Conservation (phyloP, 1,140 invertebrate genomes). For the Drosophila mayri region DNA sequence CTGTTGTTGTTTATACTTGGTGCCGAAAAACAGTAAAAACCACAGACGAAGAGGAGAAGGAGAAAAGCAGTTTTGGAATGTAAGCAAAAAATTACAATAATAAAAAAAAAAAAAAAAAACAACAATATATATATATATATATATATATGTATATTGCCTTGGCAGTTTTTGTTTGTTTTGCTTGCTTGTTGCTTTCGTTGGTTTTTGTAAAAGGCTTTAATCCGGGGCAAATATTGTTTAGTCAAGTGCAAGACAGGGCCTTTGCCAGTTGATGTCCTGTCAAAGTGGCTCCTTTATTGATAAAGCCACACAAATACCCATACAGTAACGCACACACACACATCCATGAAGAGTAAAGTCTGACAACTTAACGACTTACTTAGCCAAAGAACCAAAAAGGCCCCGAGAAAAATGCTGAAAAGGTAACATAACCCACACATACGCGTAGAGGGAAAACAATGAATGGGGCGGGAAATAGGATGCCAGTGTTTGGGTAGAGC, state of each 20-base stretch:
- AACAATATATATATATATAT: not conserved
- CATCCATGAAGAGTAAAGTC: slow-evolving; percentile 53
- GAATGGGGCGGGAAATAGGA: not conserved
- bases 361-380: slow-evolving; percentile 80
- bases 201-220: slow-evolving; percentile 13
- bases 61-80: slow-evolving; percentile 25
- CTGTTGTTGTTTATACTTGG: slow-evolving; percentile 41
- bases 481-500: not conserved
- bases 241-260: slow-evolving; percentile 29
- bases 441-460: slow-evolving; percentile 8
- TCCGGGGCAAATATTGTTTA: slow-evolving; percentile 32
- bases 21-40: slow-evolving; percentile 2
- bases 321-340: slow-evolving; percentile 8
- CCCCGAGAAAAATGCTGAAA: slow-evolving; percentile 15
- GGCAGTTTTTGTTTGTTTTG: slow-evolving; percentile 4
- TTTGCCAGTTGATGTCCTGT: slow-evolving; percentile 43
- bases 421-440: slow-evolving; percentile 33
- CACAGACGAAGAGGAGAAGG: not conserved
- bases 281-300: slow-evolving; percentile 65
- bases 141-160: slow-evolving; percentile 13
- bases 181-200: slow-evolving; percentile 2
- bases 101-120: not conserved
- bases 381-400: slow-evolving; percentile 60
- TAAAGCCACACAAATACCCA: slow-evolving; percentile 58
- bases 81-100: slow-evolving; percentile 22